Evolutionary conservation across 2,888 invertebrate genomes (phyloP), one percentile per base, ranked within the genome.

Genomic region (Drosophila diplacantha): DNA sequence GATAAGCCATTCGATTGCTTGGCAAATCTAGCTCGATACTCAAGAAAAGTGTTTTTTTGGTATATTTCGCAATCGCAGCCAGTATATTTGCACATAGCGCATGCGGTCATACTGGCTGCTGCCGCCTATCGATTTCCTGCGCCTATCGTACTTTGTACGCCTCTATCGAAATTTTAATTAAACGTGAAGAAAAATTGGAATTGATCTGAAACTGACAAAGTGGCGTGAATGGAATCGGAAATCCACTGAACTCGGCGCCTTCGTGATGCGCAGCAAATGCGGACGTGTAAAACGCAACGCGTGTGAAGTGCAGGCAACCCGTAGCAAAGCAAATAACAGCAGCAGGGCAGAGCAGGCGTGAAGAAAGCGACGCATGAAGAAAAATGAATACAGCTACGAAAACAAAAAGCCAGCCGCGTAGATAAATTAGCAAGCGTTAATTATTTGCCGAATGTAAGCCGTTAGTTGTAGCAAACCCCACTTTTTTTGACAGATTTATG

Each of bases 341-440:
- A 78, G 69, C 53, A 70, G 50, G 49, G 61, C 63, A 79, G 61
- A 73, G 64, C 61, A 61, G 65, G 60, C 63, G 74, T 77, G 68
- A 77, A 77, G 69, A 82, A 81, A 76, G 62, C 74, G 67, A 82
- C 76, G 83, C 72, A 76, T 65, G 56, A 59, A 50, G 51, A 80
- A 75, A 83, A 83, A 78, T 78, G 77, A 73, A 61, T 69, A 61
- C 46, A 51, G 59, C 26, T 51, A 57, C 24, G 32, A 65, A 67
- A 65, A 65, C 41, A 51, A 57, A 55, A 50, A 57, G 73, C 65
- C 77, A 69, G 69, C 62, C 58, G 53, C 74, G 69, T 56, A 65
- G 58, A 59, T 73, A 77, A 75, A 74, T 68, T 77, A 62, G 57
- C 67, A 41, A 77, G 47, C 69, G 72, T 71, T 71, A 50, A 78